Evolutionary conservation across 2,797 vertebrate species (phyloP).

Genomic region (Jordanella pulchra): DNA sequence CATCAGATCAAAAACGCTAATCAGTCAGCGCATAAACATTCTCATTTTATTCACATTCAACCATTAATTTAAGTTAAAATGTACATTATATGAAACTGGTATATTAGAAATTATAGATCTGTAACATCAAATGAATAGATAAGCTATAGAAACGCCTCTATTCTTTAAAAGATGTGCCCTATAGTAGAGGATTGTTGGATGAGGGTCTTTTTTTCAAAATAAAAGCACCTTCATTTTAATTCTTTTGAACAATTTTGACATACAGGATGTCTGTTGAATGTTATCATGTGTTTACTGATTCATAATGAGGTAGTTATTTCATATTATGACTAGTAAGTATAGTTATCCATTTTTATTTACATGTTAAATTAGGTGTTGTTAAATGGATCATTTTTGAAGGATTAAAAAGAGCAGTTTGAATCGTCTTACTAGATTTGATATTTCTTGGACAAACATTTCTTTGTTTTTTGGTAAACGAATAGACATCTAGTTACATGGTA

Average conservation of each 20-base stretch:
- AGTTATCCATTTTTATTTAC: background rate
- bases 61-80: background rate
- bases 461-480: background rate
- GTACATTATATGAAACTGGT: too few relatives aligned
- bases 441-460: background rate
- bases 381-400: background rate
- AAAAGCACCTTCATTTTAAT: too few relatives aligned
- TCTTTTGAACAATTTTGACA: too few relatives aligned
- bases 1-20: background rate
- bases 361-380: background rate
- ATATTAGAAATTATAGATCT: too few relatives aligned
- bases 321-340: background rate
- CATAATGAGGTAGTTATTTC: background rate
- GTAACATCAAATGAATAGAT: too few relatives aligned
- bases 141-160: too few relatives aligned
- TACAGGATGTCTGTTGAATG: too few relatives aligned
- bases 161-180: too few relatives aligned
- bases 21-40: background rate
- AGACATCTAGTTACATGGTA: too few relatives aligned
- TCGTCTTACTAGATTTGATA: background rate
- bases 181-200: too few relatives aligned
- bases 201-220: too few relatives aligned
- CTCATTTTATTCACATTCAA: background rate
- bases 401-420: background rate
- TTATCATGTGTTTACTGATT: background rate